These are phyloP conservation scores for Odontomyia ornata DNA, from an alignment of 2,888 invertebrate genomes.

Conservation along the genomic window DNA sequence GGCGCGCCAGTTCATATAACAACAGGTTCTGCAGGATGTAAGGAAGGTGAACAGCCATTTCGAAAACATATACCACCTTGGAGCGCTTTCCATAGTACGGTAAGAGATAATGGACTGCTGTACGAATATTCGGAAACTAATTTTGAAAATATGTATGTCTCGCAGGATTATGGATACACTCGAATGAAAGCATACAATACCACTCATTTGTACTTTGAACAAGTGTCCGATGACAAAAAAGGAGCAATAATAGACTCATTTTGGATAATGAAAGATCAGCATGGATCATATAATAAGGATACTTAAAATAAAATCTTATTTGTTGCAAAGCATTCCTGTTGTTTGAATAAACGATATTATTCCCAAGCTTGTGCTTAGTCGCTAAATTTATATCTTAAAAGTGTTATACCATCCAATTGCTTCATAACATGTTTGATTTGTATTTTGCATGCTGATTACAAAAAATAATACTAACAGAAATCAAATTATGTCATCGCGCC, in stretches of 20 bases:
- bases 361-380: too few species aligned
- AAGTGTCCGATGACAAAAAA: constrained; percentile 78
- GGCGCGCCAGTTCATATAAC: constrained; percentile 90
- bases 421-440: too few species aligned
- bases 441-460: too few species aligned
- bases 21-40: constrained; percentile 89
- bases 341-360: too few species aligned
- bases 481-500: too few species aligned
- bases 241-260: constrained; percentile 75
- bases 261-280: constrained; percentile 71
- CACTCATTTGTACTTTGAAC: constrained; percentile 89
- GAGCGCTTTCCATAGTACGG: constrained; percentile 83
- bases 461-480: too few species aligned
- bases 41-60: constrained; percentile 82
- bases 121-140: neutral
- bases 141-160: neutral
- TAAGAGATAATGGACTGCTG: constrained; percentile 49
- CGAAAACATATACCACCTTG: constrained; percentile 69
- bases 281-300: constrained; percentile 23
- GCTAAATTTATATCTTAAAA: too few species aligned
- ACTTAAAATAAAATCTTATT: neutral
- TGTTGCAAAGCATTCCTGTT: too few species aligned
- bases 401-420: too few species aligned
- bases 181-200: constrained; percentile 80
- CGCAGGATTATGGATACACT: constrained; percentile 89